A percentile compares a stretch with the other conserved stretches of the same genome.
Evolutionary conservation across 2,888 invertebrate species (phyloP).

Genomic region (Drosophila greeni): DNA sequence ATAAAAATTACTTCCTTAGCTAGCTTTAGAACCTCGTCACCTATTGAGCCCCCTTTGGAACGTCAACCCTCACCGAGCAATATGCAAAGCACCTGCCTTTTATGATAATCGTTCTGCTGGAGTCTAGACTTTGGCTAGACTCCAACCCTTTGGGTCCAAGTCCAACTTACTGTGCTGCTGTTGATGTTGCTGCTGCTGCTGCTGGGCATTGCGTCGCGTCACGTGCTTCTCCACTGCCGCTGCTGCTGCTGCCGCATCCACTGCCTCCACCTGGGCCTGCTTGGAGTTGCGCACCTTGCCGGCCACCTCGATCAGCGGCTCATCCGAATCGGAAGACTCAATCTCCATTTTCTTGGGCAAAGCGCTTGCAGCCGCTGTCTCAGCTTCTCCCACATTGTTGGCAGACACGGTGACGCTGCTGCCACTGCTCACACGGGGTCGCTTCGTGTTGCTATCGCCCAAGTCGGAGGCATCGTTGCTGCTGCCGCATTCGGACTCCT

Average conservation of each 20-base stretch:
- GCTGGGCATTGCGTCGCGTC: conserved; percentile 61
- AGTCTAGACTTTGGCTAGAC: conserved; percentile 5
- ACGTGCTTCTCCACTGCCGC: conserved; percentile 42
- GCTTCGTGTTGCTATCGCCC: conserved; percentile 61
- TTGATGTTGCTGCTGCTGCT: conserved; percentile 40
- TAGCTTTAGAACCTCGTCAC: too few relatives aligned
- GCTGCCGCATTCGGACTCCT: conserved; percentile 85
- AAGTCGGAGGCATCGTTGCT: conserved; percentile 51
- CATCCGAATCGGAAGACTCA: conserved; percentile 89
- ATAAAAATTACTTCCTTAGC: not conserved
- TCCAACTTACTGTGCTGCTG: conserved; percentile 54
- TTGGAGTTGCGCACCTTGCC: conserved; percentile 82
- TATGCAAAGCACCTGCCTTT: not conserved
- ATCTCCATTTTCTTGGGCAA: conserved; percentile 76
- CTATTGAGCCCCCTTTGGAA: not conserved
- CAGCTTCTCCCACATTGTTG: conserved; percentile 28
- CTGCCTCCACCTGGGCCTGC: conserved; percentile 50
- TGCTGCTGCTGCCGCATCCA: conserved; percentile 30
- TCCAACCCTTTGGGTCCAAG: not conserved
- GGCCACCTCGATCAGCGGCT: conserved; percentile 86
- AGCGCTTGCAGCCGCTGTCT: conserved; percentile 5
- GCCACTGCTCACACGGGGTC: conserved; percentile 72
- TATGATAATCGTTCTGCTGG: not conserved
- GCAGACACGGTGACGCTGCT: conserved; percentile 17
- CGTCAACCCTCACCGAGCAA: not conserved